A percentile compares a stretch with the other conserved stretches of the same genome.
Evolutionary conservation across 1,140 invertebrate species (phyloP).

Genomic region (Anastrepha obliqua): DNA sequence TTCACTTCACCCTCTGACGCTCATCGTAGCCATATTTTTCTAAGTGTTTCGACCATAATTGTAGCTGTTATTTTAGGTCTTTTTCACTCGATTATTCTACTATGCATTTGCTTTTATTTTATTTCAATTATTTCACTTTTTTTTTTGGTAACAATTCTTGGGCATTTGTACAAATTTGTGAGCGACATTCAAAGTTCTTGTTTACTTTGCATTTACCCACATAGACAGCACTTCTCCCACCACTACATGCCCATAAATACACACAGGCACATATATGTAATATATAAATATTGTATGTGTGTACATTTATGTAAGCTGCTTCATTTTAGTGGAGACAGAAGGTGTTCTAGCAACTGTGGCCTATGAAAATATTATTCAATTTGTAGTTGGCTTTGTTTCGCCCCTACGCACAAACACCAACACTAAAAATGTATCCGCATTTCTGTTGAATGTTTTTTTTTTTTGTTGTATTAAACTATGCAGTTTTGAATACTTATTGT

Average conservation of each 20-base stretch:
- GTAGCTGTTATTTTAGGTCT: constrained; percentile 52
- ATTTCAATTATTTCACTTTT: constrained; percentile 56
- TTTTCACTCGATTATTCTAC: neutral
- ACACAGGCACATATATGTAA: neutral
- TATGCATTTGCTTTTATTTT: constrained; percentile 13
- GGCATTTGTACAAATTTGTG: constrained; percentile 14
- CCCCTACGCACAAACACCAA: neutral
- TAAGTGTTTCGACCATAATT: constrained; percentile 58
- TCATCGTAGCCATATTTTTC: constrained; percentile 67
- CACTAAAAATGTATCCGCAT: neutral
- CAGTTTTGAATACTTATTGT: constrained; percentile 56
- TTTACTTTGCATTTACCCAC: constrained; percentile 24
- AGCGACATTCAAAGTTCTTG: constrained; percentile 31
- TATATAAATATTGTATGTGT: neutral
- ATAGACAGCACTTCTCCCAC: neutral
- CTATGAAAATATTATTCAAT: constrained; percentile 72
- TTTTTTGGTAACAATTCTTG: constrained; percentile 69
- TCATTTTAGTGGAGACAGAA: constrained; percentile 57
- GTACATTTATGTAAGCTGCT: neutral
- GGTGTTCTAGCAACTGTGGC: constrained; percentile 55
- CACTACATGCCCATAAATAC: neutral
- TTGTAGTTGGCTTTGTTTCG: constrained; percentile 54
- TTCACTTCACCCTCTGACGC: neutral
- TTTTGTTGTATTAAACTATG: constrained; percentile 54
- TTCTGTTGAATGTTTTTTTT: neutral